Conservation (phyloP, 2,113 vertebrate genomes). For the Aspiorhynchus laticeps region DNA sequence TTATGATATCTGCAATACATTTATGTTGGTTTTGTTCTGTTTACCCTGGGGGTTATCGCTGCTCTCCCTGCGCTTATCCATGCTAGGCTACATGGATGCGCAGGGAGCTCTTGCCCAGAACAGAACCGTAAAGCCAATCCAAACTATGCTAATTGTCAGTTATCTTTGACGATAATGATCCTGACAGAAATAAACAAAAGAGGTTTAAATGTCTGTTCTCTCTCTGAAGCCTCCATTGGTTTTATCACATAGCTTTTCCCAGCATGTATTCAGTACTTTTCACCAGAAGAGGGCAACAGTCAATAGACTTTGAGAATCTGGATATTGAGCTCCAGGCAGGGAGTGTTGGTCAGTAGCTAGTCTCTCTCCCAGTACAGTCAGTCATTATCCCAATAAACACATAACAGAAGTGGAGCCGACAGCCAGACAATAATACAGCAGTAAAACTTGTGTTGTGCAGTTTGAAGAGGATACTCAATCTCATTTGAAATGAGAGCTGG, state of each 20-base stretch:
- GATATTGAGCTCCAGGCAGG: too few species aligned
- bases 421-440: constrained; percentile 40
- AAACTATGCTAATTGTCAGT: too few species aligned
- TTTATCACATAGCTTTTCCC: not conserved
- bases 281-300: constrained; percentile 35
- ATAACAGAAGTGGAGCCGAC: constrained; percentile 21
- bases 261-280: not conserved
- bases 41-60: too few species aligned
- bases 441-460: constrained; percentile 24
- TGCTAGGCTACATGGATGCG: too few species aligned
- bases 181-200: too few species aligned
- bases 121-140: too few species aligned
- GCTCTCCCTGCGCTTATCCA: too few species aligned
- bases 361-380: not conserved
- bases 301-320: not conserved
- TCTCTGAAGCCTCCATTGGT: not conserved
- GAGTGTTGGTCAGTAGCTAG: not conserved
- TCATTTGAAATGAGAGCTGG: constrained; percentile 9
- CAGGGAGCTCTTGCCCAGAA: too few species aligned
- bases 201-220: too few species aligned
- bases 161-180: too few species aligned
- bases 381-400: constrained; percentile 25
- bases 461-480: constrained; percentile 29
- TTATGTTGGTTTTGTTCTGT: too few species aligned
- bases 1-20: too few species aligned